phyloP scores from a whole-genome alignment of 2,113 vertebrate genomes.

The Suricata suricatta region DNA sequence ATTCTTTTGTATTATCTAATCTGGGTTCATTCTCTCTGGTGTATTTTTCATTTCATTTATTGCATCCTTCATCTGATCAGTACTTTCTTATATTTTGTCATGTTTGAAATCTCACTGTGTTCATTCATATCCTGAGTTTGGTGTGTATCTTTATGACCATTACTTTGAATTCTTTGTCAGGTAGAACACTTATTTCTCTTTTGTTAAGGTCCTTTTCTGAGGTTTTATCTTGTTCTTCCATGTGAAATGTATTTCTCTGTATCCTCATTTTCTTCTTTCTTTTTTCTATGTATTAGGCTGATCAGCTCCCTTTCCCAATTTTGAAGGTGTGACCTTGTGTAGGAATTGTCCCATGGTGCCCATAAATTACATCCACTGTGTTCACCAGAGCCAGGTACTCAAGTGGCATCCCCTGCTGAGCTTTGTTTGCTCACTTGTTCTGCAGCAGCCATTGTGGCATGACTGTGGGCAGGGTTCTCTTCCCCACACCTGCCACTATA shows the following conservation, averaged over 20 bases:
- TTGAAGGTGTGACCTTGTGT: neutral
- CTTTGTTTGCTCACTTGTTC: neutral
- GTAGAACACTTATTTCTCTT: neutral
- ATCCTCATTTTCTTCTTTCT: neutral
- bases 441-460: neutral
- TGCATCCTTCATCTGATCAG: neutral
- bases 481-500: neutral
- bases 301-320: neutral
- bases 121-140: neutral
- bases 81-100: neutral
- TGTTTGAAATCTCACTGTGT: neutral
- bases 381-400: neutral
- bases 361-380: neutral
- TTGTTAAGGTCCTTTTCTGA: neutral
- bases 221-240: neutral
- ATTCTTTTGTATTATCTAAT: neutral
- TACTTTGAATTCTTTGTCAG: neutral
- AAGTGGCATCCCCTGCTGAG: neutral
- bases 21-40: neutral
- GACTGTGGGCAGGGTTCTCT: neutral
- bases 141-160: neutral
- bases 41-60: neutral
- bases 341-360: neutral
- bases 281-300: neutral
- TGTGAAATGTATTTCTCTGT: neutral